Evolutionary conservation across 2,888 invertebrate genomes (phyloP).

Genomic region (Ophraella communa): DNA sequence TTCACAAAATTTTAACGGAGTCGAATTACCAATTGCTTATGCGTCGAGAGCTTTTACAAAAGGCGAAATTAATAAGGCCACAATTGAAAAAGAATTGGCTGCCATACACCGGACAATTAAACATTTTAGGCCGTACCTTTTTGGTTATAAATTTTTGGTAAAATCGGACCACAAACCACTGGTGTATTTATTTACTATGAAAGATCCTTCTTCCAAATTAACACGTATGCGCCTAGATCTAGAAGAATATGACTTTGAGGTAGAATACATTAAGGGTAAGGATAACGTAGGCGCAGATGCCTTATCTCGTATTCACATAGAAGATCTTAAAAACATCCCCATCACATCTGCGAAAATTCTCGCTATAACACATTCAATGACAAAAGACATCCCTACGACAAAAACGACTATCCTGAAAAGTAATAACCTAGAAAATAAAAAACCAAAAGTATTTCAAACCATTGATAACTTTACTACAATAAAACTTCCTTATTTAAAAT

Average conservation of each 20-base stretch:
- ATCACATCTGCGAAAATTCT: background rate
- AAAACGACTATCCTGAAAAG: no score
- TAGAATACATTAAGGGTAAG: conserved; percentile 11
- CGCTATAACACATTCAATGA: background rate
- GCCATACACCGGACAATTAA: conserved; percentile 5
- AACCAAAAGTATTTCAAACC: no score
- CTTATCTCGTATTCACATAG: conserved; percentile 1
- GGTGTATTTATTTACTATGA: conserved; percentile 1
- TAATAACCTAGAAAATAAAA: no score
- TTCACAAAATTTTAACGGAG: no score
- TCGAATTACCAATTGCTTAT: background rate
- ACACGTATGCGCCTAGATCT: conserved; percentile 10
- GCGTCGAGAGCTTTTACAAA: background rate
- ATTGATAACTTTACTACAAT: no score
- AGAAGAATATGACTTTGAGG: conserved; percentile 11
- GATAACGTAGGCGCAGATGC: conserved; percentile 11
- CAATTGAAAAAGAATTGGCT: conserved; percentile 20
- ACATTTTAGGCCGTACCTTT: conserved; percentile 19
- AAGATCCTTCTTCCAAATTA: conserved; percentile 5
- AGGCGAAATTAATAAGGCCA: conserved; percentile 4
- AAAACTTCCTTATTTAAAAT: no score
- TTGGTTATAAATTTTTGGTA: conserved; percentile 14
- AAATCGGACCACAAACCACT: conserved; percentile 38
- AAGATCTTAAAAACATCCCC: background rate
- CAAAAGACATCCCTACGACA: no score